Base-by-base conservation (phyloP, 1,140 invertebrate species). In the Macrobrachium nipponense region DNA sequence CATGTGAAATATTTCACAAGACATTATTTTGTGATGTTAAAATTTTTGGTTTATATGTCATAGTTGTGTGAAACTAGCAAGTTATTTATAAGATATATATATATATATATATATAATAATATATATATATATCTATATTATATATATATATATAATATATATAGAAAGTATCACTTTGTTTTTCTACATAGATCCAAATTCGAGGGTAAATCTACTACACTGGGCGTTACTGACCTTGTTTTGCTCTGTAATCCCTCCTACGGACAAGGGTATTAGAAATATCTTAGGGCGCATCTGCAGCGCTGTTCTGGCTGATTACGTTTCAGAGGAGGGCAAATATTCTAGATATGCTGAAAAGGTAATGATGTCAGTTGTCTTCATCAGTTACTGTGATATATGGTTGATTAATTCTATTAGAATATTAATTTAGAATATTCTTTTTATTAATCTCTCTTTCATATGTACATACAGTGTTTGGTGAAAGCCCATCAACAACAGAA, bases 241-340 rank as follows among this genome's bases (percentile, higher is more conserved):
- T 7, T 97, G 96, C 90, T 97, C 96, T 64, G 95, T 98, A 0
- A 95, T 97, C 77, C 91, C 97, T 27, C 97, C 97, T 61, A 94
- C 96, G 3, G 94, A 96, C 89, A 95, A 96, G 90, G 92, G 95
- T 0, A 93, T 98, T 82, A 93, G 97, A 61, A 97, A 83, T 97
- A 98, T 91, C 92, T 99, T n/a, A 94, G 97, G 36, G 94, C 96
- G 14, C 98, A 98, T 92, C 92, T 99, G 76, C 95, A 97, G 89
- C 94, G 96, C 89, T 97, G 97, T 90, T 94, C 96, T 44, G n/a
- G 95, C 96, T 75, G 97, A 98, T 91, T 95, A 95, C 88, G 95
- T 98, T 20, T 96, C 96, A 3, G 97, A 98, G 90, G 97, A 98
- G 91, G 97, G 97, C 8, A 97, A 97, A 92, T 99, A 96, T 91